These are phyloP conservation scores for Oryzias woworae DNA, from an alignment of 2,113 vertebrate genomes.

Conservation along the genomic window DNA sequence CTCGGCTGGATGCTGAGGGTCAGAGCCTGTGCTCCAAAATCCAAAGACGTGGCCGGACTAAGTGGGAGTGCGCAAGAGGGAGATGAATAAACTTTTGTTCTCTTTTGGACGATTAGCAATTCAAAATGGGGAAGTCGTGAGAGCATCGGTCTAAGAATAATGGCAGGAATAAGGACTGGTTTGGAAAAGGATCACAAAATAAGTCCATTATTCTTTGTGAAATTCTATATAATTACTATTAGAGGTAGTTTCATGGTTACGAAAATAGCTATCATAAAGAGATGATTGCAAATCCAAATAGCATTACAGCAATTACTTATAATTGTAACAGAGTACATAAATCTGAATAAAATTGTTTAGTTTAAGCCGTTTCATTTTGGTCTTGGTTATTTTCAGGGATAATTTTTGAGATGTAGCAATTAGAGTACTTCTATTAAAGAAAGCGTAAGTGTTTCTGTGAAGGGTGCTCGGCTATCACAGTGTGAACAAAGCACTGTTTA, in stretches of 20 bases:
- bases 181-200: slow-evolving; percentile 20
- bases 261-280: slow-evolving; percentile 17
- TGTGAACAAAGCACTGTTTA: slow-evolving; percentile 1
- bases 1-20: slow-evolving; percentile 19
- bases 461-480: background rate
- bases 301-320: slow-evolving; percentile 35
- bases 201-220: slow-evolving; percentile 14
- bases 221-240: slow-evolving; percentile 13
- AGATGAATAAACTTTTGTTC: slow-evolving; percentile 61
- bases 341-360: slow-evolving; percentile 13
- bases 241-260: slow-evolving; percentile 4
- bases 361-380: slow-evolving; percentile 9
- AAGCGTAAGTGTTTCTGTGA: slow-evolving; percentile 1
- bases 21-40: slow-evolving; percentile 17
- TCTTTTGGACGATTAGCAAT: slow-evolving; percentile 43
- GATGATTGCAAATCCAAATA: slow-evolving; percentile 10
- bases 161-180: slow-evolving; percentile 5
- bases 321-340: slow-evolving; percentile 34
- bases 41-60: slow-evolving; percentile 16
- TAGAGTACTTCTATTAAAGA: slow-evolving; percentile 2
- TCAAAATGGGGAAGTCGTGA: slow-evolving; percentile 48
- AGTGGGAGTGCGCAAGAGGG: slow-evolving; percentile 41
- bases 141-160: slow-evolving; percentile 5
- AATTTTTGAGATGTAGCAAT: slow-evolving; percentile 6
- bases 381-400: background rate